Conservation (phyloP, 2,888 invertebrate species). For the Eulithis prunata region DNA sequence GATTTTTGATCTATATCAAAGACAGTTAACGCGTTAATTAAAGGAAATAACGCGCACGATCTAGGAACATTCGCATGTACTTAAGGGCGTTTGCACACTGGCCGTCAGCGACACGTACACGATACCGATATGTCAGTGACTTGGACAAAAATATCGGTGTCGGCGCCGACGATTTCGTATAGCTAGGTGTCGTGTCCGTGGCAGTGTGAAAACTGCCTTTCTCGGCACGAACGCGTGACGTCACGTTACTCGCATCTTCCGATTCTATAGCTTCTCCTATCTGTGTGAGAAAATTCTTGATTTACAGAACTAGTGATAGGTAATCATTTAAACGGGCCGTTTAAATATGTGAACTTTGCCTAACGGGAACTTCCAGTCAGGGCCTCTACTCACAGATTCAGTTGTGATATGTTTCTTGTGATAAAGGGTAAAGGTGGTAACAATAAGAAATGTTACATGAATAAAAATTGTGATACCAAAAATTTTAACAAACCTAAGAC, state of each 20-base stretch:
- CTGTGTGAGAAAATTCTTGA: background rate
- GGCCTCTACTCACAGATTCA: too few species aligned
- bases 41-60: slow-evolving; percentile 59
- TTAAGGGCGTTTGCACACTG: slow-evolving; percentile 39
- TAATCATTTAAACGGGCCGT: background rate
- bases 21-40: slow-evolving; percentile 63
- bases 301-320: background rate
- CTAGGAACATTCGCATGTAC: slow-evolving; percentile 56
- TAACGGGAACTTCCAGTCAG: background rate
- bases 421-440: too few species aligned
- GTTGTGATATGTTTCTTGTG: too few species aligned
- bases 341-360: background rate
- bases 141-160: too few species aligned
- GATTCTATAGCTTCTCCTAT: slow-evolving; percentile 18
- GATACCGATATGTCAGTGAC: too few species aligned
- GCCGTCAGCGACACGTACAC: too few species aligned
- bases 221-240: slow-evolving; percentile 48
- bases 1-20: slow-evolving; percentile 60
- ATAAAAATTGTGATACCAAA: too few species aligned
- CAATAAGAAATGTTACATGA: too few species aligned
- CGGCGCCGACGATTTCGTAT: too few species aligned
- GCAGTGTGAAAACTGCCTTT: slow-evolving; percentile 19
- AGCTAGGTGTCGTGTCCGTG: too few species aligned
- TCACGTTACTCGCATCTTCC: slow-evolving; percentile 13
- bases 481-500: too few species aligned